A percentile compares a stretch with the other conserved stretches of the same genome.
Conservation (phyloP, 2,888 invertebrate species). For the Heliconius sara region DNA sequence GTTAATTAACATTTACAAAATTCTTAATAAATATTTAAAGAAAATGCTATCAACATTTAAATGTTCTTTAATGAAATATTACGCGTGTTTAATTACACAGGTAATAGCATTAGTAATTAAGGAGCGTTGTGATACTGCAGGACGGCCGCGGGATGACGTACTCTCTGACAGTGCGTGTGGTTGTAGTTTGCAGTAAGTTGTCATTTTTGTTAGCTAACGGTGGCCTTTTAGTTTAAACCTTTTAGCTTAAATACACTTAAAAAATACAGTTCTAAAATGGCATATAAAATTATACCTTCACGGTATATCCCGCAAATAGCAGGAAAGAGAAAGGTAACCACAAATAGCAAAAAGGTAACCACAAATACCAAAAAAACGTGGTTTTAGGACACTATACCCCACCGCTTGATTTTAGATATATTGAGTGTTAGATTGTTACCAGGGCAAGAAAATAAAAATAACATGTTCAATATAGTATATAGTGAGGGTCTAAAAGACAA, state of each 20-base stretch:
- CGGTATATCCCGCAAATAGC: not conserved
- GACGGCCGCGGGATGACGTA: slow-evolving; percentile 22
- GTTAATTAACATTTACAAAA: no score
- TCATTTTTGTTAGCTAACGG: not conserved
- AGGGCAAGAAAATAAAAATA: no score
- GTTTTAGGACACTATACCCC: no score
- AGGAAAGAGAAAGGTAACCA: not conserved
- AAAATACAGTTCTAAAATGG: no score
- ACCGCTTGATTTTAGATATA: no score
- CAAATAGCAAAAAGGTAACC: no score
- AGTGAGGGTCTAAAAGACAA: no score
- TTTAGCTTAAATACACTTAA: not conserved
- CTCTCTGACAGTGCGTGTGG: slow-evolving; percentile 16
- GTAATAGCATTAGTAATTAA: slow-evolving; percentile 38
- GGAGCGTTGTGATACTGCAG: slow-evolving; percentile 24
- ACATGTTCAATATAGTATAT: no score
- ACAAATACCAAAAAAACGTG: no score
- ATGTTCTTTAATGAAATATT: not conserved
- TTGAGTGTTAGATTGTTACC: no score
- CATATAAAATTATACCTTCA: no score
- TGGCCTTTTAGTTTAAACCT: not conserved
- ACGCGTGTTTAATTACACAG: slow-evolving; percentile 24
- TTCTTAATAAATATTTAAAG: not conserved
- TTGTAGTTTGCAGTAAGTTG: not conserved
- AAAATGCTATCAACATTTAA: not conserved